Evolutionary conservation across 2,113 vertebrate species (phyloP).

Genomic region (Cephalophus harveyi): DNA sequence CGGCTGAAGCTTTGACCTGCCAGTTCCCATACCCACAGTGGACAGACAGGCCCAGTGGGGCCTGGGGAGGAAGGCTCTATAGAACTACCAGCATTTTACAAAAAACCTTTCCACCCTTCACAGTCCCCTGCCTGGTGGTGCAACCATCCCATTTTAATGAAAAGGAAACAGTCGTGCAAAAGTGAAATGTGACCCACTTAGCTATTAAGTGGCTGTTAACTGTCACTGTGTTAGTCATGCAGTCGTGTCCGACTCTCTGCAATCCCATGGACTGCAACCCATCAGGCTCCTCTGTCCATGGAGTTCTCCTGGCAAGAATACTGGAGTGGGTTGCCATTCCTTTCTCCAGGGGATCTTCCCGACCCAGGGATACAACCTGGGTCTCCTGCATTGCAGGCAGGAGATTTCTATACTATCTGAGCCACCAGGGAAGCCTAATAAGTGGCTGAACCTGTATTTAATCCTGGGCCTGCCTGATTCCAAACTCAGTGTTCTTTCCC

Average conservation of each 20-base stretch:
- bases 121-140: neutral
- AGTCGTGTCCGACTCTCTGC: neutral
- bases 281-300: neutral
- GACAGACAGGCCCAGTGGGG: neutral
- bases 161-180: neutral
- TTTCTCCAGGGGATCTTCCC: neutral
- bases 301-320: neutral
- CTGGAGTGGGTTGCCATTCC: neutral
- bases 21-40: neutral
- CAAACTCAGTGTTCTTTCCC: neutral
- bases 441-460: neutral
- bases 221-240: neutral
- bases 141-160: neutral
- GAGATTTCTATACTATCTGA: neutral
- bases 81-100: neutral
- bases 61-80: neutral
- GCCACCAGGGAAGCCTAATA: neutral
- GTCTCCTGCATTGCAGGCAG: neutral
- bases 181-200: neutral
- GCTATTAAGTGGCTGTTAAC: neutral
- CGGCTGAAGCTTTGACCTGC: neutral
- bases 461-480: neutral
- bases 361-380: neutral
- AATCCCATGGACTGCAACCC: neutral
- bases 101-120: neutral